phyloP scores from a whole-genome alignment of 2,113 vertebrate species.

The Hippocampus comes region DNA sequence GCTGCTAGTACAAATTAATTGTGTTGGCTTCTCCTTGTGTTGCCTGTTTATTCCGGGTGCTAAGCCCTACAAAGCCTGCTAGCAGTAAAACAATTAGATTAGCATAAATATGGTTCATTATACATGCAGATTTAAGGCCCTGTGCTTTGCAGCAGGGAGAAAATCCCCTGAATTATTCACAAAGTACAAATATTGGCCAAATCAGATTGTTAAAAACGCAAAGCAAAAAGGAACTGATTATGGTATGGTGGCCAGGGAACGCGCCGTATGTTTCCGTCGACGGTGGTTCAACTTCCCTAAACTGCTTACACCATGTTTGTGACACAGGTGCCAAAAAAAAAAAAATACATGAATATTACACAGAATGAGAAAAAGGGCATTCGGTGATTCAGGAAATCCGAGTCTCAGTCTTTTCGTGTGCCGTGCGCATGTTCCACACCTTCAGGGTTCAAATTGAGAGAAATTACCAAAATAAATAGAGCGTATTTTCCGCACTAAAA shows the following conservation, averaged over 20 bases:
- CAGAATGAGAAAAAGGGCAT: not conserved
- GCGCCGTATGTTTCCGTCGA: slow-evolving; percentile 43
- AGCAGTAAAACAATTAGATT: slow-evolving; percentile 64
- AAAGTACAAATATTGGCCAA: slow-evolving; percentile 53
- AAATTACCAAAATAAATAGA: too few species aligned
- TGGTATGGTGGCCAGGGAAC: slow-evolving; percentile 29
- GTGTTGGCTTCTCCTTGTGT: slow-evolving; percentile 26
- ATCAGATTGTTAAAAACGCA: slow-evolving; percentile 45
- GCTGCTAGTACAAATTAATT: slow-evolving; percentile 16
- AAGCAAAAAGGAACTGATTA: slow-evolving; percentile 49
- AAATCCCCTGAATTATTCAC: slow-evolving; percentile 46
- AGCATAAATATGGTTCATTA: slow-evolving; percentile 62
- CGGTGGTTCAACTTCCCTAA: slow-evolving; percentile 23
- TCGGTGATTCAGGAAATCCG: not conserved
- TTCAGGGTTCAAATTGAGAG: too few species aligned
- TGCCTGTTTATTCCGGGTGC: slow-evolving; percentile 46
- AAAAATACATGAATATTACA: not conserved
- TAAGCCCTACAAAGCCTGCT: slow-evolving; percentile 57
- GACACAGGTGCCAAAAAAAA: not conserved
- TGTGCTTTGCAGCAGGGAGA: slow-evolving; percentile 31
- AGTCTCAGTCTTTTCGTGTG: not conserved
- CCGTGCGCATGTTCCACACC: too few species aligned
- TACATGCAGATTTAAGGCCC: slow-evolving; percentile 53
- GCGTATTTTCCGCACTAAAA: too few species aligned
- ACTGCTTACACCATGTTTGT: slow-evolving; percentile 2